Evolutionary conservation across 2,888 invertebrate genomes (phyloP).

Genomic region (Luffia ferchaultella): DNA sequence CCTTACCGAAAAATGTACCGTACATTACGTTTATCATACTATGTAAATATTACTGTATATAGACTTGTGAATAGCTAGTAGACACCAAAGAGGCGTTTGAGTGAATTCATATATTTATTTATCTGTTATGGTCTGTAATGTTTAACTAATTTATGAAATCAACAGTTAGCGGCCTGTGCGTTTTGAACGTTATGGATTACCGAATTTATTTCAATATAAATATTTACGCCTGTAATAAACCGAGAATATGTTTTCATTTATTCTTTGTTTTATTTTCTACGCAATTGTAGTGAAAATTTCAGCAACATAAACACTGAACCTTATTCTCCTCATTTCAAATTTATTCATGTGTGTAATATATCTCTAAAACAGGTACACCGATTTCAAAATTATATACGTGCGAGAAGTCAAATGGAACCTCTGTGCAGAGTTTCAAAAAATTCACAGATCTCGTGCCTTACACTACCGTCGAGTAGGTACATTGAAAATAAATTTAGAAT

Average conservation of each 20-base stretch:
- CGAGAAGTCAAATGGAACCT: no score
- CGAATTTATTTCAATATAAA: constrained; percentile 30
- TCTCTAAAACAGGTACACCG: no score
- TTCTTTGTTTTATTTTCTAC: background rate
- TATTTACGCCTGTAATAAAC: constrained; percentile 2
- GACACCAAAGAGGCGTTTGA: constrained; percentile 60
- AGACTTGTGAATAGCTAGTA: constrained; percentile 42
- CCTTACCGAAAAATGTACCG: no score
- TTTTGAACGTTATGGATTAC: constrained; percentile 23
- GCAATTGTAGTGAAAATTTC: background rate
- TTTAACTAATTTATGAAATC: constrained; percentile 49
- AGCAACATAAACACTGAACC: background rate
- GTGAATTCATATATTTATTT: constrained; percentile 43
- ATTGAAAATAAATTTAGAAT: no score
- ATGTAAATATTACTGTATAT: background rate
- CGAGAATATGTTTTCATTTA: constrained; percentile 3
- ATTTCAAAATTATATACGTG: no score
- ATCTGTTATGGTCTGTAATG: constrained; percentile 57
- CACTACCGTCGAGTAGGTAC: no score
- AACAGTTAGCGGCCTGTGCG: constrained; percentile 14
- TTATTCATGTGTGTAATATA: no score
- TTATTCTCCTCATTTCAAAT: background rate
- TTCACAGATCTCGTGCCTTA: no score
- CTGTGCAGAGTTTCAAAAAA: no score
- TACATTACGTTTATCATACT: no score